Evolutionary conservation across 2,797 vertebrate genomes (phyloP).

Genomic region (Microcaecilia unicolor): DNA sequence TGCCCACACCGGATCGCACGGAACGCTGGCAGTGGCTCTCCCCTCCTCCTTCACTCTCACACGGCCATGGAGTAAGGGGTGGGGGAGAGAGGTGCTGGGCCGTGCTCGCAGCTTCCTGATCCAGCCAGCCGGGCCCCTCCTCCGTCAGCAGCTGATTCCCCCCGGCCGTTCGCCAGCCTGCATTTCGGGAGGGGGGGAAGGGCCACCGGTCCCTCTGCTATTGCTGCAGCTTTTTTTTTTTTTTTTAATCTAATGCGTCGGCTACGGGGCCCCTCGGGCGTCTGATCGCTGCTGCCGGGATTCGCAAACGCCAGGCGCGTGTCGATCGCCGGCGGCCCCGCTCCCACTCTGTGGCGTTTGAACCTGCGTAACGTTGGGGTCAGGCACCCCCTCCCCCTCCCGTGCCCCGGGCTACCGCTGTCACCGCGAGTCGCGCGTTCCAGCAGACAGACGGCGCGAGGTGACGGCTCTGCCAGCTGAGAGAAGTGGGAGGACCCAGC

Average conservation of each 20-base stretch:
- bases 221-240: no score
- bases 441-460: no score
- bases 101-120: conserved; percentile 48
- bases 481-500: no score
- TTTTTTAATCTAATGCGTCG: neutral
- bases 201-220: neutral
- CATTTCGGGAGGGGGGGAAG: neutral
- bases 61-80: conserved; percentile 32
- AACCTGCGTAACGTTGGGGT: no score
- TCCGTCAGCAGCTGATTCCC: conserved; percentile 50
- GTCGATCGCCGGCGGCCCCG: no score
- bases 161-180: neutral
- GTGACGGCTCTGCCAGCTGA: no score
- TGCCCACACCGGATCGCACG: conserved; percentile 6
- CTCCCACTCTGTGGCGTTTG: no score
- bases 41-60: conserved; percentile 20
- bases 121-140: conserved; percentile 15
- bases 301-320: no score
- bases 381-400: no score
- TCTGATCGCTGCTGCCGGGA: no score
- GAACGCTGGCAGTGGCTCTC: neutral
- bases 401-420: no score
- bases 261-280: neutral
- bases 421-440: no score
- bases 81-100: conserved; percentile 44